phyloP scores from a whole-genome alignment of 2,113 vertebrate species.

The Varanus salvator region DNA sequence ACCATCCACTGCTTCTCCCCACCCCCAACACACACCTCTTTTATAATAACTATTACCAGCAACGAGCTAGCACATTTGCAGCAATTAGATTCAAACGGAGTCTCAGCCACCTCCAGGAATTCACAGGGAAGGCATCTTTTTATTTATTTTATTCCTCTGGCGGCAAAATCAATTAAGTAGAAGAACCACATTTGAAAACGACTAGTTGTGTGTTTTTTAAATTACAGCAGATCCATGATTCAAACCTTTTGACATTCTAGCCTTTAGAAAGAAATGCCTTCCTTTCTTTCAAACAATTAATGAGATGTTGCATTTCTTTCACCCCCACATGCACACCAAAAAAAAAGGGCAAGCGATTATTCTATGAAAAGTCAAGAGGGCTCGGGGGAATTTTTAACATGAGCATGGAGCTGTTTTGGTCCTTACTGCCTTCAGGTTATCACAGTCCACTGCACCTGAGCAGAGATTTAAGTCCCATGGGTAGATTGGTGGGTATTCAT shows the following conservation, averaged over 20 bases:
- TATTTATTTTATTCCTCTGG: slow-evolving; percentile 64
- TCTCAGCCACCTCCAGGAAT: slow-evolving; percentile 69
- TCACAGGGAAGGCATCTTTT: slow-evolving; percentile 55
- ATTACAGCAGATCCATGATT: slow-evolving; percentile 76
- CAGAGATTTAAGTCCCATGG: neutral
- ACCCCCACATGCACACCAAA: neutral
- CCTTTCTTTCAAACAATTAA: neutral
- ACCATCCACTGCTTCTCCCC: slow-evolving; percentile 16
- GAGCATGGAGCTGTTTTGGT: neutral
- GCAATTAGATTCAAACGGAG: slow-evolving; percentile 76
- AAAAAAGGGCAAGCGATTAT: neutral
- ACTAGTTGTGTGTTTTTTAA: slow-evolving; percentile 75
- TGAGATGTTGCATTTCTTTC: slow-evolving; percentile 33
- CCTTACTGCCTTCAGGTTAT: neutral
- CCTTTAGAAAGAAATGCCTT: slow-evolving; percentile 62
- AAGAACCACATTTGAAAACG: slow-evolving; percentile 79
- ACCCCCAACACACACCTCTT: slow-evolving; percentile 32
- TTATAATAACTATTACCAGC: slow-evolving; percentile 62
- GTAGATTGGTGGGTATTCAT: neutral
- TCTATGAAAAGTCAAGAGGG: slow-evolving; percentile 1
- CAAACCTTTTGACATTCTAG: slow-evolving; percentile 67
- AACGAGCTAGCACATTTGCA: slow-evolving; percentile 62
- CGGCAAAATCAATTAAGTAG: slow-evolving; percentile 80
- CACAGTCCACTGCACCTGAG: neutral
- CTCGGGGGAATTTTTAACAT: slow-evolving; percentile 8